These are phyloP conservation scores for Salarias fasciatus DNA, from an alignment of 2,797 vertebrate genomes.

Conservation along the genomic window DNA sequence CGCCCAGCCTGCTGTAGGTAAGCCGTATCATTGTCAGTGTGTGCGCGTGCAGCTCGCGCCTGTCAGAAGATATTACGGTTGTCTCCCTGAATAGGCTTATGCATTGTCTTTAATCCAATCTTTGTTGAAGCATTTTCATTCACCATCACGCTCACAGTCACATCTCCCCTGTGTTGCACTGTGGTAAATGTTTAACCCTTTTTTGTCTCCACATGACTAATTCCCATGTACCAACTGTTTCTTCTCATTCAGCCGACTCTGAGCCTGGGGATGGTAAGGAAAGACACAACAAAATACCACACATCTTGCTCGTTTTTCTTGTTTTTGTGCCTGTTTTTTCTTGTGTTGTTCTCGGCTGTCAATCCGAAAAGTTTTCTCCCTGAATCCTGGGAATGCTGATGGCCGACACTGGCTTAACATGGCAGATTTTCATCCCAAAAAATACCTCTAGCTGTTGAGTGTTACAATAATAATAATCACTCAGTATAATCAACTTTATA, in stretches of 20 bases:
- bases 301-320: too few relatives aligned
- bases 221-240: slow-evolving; percentile 34
- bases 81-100: slow-evolving; percentile 29
- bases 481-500: slow-evolving; percentile 16
- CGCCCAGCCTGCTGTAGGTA: slow-evolving; percentile 17
- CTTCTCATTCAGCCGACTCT: too few relatives aligned
- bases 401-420: slow-evolving; percentile 10
- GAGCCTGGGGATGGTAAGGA: too few relatives aligned
- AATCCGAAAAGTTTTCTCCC: too few relatives aligned
- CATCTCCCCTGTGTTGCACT: slow-evolving; percentile 12
- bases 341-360: too few relatives aligned
- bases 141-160: slow-evolving; percentile 8
- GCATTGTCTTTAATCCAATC: slow-evolving; percentile 42
- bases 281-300: too few relatives aligned
- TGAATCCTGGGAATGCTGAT: slow-evolving; percentile 39
- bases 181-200: slow-evolving; percentile 48
- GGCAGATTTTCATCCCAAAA: too few relatives aligned
- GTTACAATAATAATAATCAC: not conserved
- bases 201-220: slow-evolving; percentile 46
- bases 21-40: slow-evolving; percentile 1
- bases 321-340: too few relatives aligned
- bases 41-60: not conserved
- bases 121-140: slow-evolving; percentile 41
- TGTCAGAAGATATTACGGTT: slow-evolving; percentile 29
- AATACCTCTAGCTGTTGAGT: slow-evolving; percentile 1